Conservation (phyloP, 2,797 vertebrate genomes). For the Eulemur coronatus region DNA sequence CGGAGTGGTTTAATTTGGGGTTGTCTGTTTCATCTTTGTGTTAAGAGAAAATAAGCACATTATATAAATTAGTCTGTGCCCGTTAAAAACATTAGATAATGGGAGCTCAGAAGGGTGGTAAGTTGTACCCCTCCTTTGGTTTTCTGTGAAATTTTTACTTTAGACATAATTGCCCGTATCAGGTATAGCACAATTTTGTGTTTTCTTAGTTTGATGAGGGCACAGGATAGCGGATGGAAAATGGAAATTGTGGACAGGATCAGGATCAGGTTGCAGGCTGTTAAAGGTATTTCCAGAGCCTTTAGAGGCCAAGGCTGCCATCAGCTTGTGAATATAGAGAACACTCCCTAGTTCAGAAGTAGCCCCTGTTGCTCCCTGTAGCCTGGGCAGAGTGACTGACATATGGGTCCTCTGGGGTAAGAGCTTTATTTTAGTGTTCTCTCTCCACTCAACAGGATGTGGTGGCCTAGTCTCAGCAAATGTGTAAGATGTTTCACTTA, state of each 20-base stretch:
- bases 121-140: background rate
- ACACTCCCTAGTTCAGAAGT: background rate
- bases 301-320: background rate
- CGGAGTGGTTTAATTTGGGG: background rate
- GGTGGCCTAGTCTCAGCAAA: background rate
- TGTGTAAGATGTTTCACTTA: background rate
- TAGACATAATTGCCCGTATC: background rate
- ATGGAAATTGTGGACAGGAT: background rate
- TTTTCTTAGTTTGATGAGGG: slow-evolving; percentile 16
- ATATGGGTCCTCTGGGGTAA: background rate
- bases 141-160: slow-evolving; percentile 43
- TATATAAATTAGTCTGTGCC: background rate
- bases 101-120: background rate
- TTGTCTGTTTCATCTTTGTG: slow-evolving; percentile 21
- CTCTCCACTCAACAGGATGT: background rate
- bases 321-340: slow-evolving; percentile 8
- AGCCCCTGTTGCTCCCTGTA: background rate
- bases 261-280: background rate
- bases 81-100: background rate
- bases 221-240: background rate
- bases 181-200: background rate
- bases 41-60: slow-evolving; percentile 38
- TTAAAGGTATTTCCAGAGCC: background rate
- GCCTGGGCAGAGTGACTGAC: background rate
- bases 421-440: background rate